A percentile compares a stretch with the other conserved stretches of the same genome.
Evolutionary conservation across 2,797 vertebrate genomes (phyloP).

Genomic region (Cyprinodon diabolis): DNA sequence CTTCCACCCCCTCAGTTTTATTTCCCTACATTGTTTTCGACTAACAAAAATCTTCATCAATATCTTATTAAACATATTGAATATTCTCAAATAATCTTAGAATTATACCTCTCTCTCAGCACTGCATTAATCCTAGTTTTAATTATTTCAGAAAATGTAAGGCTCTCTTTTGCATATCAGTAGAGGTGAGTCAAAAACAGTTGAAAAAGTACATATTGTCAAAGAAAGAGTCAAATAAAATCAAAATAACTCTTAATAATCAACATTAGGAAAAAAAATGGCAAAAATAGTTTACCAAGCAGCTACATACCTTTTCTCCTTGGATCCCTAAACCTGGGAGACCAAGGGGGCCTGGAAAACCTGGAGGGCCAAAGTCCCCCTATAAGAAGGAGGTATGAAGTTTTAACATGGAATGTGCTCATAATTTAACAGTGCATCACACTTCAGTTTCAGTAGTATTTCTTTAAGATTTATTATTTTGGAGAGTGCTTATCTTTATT

Average conservation of each 20-base stretch:
- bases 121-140: too few relatives aligned
- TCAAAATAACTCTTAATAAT: background rate
- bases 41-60: too few relatives aligned
- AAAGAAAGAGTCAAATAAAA: background rate
- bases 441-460: constrained; percentile 2
- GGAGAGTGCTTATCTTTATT: constrained; percentile 36
- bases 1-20: too few relatives aligned
- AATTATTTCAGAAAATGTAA: too few relatives aligned
- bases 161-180: too few relatives aligned
- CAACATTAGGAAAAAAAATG: background rate
- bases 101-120: too few relatives aligned
- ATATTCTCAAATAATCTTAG: too few relatives aligned
- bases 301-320: constrained; percentile 83
- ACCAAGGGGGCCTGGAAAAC: constrained; percentile 83
- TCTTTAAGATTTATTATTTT: constrained; percentile 27
- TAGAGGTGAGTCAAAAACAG: background rate
- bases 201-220: background rate
- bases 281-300: background rate
- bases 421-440: background rate
- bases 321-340: constrained; percentile 83
- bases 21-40: background rate
- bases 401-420: constrained; percentile 15
- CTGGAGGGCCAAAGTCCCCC: constrained; percentile 86
- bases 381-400: constrained; percentile 50
- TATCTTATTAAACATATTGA: too few relatives aligned